These are phyloP conservation scores for Thymelicus lineola DNA, from an alignment of 2,888 invertebrate genomes.

Conservation along the genomic window DNA sequence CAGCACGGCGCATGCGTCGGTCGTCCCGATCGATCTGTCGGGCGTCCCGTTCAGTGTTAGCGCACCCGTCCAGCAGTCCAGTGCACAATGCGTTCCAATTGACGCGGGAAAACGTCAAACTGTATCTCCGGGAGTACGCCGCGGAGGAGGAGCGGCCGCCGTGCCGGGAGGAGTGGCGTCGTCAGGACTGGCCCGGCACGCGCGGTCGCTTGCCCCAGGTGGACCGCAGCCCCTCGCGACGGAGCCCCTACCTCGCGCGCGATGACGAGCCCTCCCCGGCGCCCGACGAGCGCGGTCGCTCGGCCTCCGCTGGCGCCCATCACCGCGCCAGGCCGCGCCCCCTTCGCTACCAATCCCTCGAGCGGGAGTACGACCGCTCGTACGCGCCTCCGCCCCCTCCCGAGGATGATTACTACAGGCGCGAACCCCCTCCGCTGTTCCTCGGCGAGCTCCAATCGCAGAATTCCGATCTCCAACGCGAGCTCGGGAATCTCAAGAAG, in stretches of 20 bases:
- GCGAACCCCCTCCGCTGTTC: slow-evolving; percentile 87
- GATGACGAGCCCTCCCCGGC: slow-evolving; percentile 93
- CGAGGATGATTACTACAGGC: slow-evolving; percentile 86
- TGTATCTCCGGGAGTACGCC: slow-evolving; percentile 84
- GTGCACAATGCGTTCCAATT: slow-evolving; percentile 75
- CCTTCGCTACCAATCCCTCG: slow-evolving; percentile 90
- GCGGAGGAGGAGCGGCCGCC: slow-evolving; percentile 84
- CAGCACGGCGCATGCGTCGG: slow-evolving; percentile 57
- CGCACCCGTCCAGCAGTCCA: slow-evolving; percentile 78
- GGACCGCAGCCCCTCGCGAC: slow-evolving; percentile 95
- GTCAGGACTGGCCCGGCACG: slow-evolving; percentile 78
- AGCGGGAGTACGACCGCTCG: slow-evolving; percentile 93
- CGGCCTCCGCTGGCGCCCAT: slow-evolving; percentile 88
- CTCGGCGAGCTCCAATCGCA: slow-evolving; percentile 96
- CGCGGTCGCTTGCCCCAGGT: slow-evolving; percentile 92
- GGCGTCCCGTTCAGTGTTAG: slow-evolving; percentile 73
- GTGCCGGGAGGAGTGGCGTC: slow-evolving; percentile 82
- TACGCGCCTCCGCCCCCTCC: slow-evolving; percentile 94
- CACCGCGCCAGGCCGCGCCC: slow-evolving; percentile 93
- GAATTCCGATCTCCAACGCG: slow-evolving; percentile 97
- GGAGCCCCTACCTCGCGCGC: slow-evolving; percentile 91
- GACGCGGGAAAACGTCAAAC: slow-evolving; percentile 83
- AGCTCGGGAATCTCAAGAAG: slow-evolving; percentile 94
- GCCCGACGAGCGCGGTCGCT: slow-evolving; percentile 93
- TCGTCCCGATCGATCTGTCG: slow-evolving; percentile 70